These are phyloP conservation scores for Aurelia coerulea DNA, from an alignment of 30 jellyfish, hydroid and myxozoan species.

Conservation along the genomic window DNA sequence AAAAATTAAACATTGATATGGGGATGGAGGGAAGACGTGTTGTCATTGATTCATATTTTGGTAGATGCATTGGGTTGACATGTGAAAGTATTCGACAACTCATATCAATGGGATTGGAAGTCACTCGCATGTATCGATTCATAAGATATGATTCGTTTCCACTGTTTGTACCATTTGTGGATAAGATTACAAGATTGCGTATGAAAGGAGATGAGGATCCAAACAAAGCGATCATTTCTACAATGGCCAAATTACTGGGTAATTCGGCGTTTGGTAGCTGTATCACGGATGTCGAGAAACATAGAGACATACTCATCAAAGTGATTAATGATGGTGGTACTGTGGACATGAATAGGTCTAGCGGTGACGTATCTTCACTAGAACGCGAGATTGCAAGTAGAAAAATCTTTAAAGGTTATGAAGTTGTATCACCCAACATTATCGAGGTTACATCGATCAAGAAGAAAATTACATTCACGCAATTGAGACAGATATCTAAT, in stretches of 20 bases:
- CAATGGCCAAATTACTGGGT: neutral
- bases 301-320: neutral
- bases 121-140: neutral
- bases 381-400: neutral
- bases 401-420: neutral
- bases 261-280: neutral
- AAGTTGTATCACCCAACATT: neutral
- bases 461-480: neutral
- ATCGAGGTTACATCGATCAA: neutral
- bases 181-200: neutral
- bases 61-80: neutral
- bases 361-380: too few species aligned
- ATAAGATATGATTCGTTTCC: neutral
- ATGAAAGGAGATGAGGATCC: slow-evolving; percentile 2
- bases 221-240: neutral
- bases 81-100: slow-evolving; percentile 9
- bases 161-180: neutral
- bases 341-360: too few species aligned
- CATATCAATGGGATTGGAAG: neutral
- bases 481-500: neutral
- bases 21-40: neutral
- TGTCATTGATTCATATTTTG: slow-evolving; percentile 28
- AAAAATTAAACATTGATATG: neutral
- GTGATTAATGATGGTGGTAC: neutral
- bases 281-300: neutral